Evolutionary conservation across 2,113 vertebrate species (phyloP).

Genomic region (Limanda limanda): DNA sequence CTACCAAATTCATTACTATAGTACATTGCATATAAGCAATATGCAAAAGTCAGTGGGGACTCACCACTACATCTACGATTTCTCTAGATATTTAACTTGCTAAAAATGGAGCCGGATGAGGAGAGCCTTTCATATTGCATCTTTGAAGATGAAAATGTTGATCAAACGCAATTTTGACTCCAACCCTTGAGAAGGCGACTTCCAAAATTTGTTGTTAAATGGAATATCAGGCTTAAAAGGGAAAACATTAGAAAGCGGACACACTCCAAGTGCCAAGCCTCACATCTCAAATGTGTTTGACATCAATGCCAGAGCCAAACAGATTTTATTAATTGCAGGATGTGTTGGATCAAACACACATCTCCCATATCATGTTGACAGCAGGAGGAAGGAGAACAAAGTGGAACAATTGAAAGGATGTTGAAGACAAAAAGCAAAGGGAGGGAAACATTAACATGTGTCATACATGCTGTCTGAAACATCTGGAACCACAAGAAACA

Average conservation of each 20-base stretch:
- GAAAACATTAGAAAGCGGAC: background rate
- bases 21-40: too few relatives aligned
- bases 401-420: constrained; percentile 28
- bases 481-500: constrained; percentile 7
- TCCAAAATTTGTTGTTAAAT: too few relatives aligned
- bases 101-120: too few relatives aligned
- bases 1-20: too few relatives aligned
- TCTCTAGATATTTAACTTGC: too few relatives aligned
- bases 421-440: constrained; percentile 29
- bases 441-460: background rate
- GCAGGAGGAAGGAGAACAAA: constrained; percentile 6
- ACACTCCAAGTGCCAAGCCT: constrained; percentile 1
- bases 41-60: too few relatives aligned
- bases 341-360: constrained; percentile 45
- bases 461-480: background rate
- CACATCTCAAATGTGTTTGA: constrained; percentile 42
- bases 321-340: constrained; percentile 22
- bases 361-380: constrained; percentile 8
- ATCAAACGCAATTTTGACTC: too few relatives aligned
- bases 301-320: constrained; percentile 29
- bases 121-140: too few relatives aligned
- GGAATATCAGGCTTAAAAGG: too few relatives aligned
- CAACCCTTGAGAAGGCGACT: too few relatives aligned
- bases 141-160: too few relatives aligned
- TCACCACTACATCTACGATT: too few relatives aligned